phyloP scores from a whole-genome alignment of 1,140 invertebrate genomes.

The Camponotus vicinus region DNA sequence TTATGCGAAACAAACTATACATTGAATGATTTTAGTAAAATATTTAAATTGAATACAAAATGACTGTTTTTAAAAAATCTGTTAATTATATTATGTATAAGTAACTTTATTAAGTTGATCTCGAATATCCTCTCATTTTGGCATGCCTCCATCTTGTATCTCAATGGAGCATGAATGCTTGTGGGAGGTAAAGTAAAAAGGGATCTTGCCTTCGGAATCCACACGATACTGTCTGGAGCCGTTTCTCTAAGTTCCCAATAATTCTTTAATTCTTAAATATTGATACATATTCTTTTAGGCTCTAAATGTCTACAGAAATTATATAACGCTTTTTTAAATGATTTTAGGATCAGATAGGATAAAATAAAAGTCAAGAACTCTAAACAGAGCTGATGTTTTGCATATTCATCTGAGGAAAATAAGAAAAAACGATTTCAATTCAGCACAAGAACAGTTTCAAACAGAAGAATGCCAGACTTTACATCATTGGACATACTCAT shows the following conservation, averaged over 20 bases:
- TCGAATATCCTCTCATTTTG: conserved; percentile 88
- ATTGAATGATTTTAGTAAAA: too few relatives aligned
- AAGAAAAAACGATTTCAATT: background rate
- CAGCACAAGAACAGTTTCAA: background rate
- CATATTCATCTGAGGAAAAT: background rate
- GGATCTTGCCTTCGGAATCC: conserved; percentile 92
- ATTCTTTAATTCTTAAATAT: conserved; percentile 40
- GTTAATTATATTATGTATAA: background rate
- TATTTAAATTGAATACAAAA: too few relatives aligned
- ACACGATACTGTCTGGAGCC: conserved; percentile 90
- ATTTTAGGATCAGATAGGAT: background rate
- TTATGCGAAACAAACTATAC: too few relatives aligned
- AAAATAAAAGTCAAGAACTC: background rate
- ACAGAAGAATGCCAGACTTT: background rate
- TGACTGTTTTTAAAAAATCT: background rate
- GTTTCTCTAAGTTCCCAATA: conserved; percentile 91
- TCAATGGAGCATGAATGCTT: conserved; percentile 91
- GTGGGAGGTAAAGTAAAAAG: conserved; percentile 88
- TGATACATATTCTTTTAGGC: background rate
- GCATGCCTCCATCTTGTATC: conserved; percentile 89
- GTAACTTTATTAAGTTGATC: background rate
- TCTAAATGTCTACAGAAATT: background rate
- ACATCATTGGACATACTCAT: background rate
- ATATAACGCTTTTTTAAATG: background rate
- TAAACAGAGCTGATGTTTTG: background rate